Conservation (phyloP, 2,888 invertebrate genomes). For the Euphydryas editha region DNA sequence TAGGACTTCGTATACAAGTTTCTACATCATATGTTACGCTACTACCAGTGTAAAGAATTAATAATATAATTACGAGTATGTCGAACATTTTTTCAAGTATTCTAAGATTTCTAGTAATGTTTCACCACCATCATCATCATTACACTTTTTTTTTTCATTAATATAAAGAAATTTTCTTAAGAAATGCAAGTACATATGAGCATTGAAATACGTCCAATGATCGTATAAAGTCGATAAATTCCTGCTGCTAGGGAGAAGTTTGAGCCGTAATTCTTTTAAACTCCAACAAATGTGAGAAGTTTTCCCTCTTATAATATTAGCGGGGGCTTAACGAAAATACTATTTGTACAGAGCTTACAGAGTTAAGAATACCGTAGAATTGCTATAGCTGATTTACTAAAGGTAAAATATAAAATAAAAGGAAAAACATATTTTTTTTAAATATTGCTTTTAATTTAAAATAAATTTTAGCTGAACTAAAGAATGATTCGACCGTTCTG, state of each 20-base stretch:
- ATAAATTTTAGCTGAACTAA: not conserved
- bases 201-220: constrained; percentile 28
- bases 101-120: too few relatives aligned
- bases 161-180: not conserved
- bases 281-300: constrained; percentile 34
- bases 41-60: too few relatives aligned
- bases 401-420: not conserved
- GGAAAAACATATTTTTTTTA: not conserved
- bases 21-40: too few relatives aligned
- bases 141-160: too few relatives aligned
- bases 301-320: constrained; percentile 34
- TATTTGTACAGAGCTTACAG: constrained; percentile 39
- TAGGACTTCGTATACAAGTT: too few relatives aligned
- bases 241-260: constrained; percentile 24
- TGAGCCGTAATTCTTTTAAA: constrained; percentile 33
- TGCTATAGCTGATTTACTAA: not conserved
- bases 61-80: too few relatives aligned
- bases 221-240: constrained; percentile 33
- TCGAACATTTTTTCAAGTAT: too few relatives aligned
- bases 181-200: constrained; percentile 15
- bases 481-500: too few relatives aligned
- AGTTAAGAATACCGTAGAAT: not conserved
- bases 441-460: too few relatives aligned
- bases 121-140: too few relatives aligned
- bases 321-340: constrained; percentile 35